Evolutionary conservation across 2,888 invertebrate genomes (phyloP), one percentile per base, ranked within the genome.

Genomic region (Tinea pellionella): DNA sequence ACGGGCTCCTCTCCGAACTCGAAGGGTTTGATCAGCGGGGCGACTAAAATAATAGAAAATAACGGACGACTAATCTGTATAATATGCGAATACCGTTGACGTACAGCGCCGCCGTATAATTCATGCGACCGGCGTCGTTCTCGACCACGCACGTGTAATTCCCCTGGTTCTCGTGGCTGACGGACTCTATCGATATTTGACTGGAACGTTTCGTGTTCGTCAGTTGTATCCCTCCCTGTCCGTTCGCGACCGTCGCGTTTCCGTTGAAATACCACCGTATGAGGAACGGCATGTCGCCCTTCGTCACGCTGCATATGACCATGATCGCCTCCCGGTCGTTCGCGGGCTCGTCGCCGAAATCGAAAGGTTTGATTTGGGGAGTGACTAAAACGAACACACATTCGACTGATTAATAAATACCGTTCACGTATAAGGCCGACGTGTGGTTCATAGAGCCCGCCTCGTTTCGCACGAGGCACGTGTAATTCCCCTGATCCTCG

Each of bases 1-100:
- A 90, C 84, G 63, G 90, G 87, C 64, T 92, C 92, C 68, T 93
- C 93, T 61, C 93, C 94, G 73, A 94, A 94, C 72, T 91, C 90
- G 71, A 94, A 94, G 59, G 92, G 91, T 62, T 92, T 90, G 68
- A 95, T 93, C 89, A 94, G 93, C 63, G 95, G 94, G 6, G 47
- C 30, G 15, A 59, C 59, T 59, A 79, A 64, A 68, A 59, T 15
- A n/a, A n/a, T n/a, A n/a, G n/a, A n/a, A n/a, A n/a, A n/a, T 43
- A 59, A 30, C 16, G 47, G 16, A 16, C 47, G 32, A 62, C 30
- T 19, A 29, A 60, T 59, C 16, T 32, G n/a, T 24, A 37, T 55
- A 56, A 55, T n/a, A 15, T 19, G 58, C 18, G 30, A 64, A 59
- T 88, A 92, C 92, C 92, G 73, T 92, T 91, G 32, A 92, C 91